phyloP scores from a whole-genome alignment of 2,888 invertebrate genomes.

The Chirona hameri region DNA sequence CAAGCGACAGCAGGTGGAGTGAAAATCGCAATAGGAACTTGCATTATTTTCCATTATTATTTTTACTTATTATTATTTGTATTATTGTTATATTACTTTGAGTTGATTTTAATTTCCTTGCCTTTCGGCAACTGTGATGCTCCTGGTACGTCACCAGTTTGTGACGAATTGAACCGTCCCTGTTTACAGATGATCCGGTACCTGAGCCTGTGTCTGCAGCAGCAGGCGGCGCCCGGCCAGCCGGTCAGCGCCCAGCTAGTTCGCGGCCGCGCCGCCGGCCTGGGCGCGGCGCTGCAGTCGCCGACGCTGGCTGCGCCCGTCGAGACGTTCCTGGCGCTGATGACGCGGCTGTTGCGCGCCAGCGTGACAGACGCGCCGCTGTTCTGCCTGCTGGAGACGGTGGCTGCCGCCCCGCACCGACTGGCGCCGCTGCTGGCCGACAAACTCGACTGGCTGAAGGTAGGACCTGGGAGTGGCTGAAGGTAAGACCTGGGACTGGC shows the following conservation, averaged over 20 bases:
- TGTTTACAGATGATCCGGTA: constrained; percentile 31
- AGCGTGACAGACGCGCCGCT: constrained; percentile 70
- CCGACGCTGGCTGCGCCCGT: constrained; percentile 9
- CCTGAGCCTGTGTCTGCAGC: constrained; percentile 33
- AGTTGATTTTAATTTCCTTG: too few relatives aligned
- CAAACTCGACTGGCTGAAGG: constrained; percentile 61
- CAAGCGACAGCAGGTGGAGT: too few relatives aligned
- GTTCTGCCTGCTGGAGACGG: constrained; percentile 69
- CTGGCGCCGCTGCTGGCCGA: constrained; percentile 62
- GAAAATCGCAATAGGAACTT: too few relatives aligned
- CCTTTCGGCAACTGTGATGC: too few relatives aligned
- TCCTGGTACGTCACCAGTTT: too few relatives aligned
- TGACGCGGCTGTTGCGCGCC: constrained; percentile 34
- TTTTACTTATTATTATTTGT: too few relatives aligned
- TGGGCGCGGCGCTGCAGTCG: constrained; percentile 22
- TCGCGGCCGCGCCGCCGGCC: constrained; percentile 4
- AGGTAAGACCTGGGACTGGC: constrained; percentile 49
- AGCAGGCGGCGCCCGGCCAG: constrained; percentile 2
- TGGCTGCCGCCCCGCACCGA: constrained; percentile 73
- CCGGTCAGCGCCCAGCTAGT: neutral
- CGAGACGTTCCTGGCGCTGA: constrained; percentile 32
- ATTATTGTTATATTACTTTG: too few relatives aligned
- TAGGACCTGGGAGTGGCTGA: constrained; percentile 38
- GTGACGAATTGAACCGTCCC: too few relatives aligned
- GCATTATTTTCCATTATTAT: too few relatives aligned